A percentile compares a stretch with the other conserved stretches of the same genome.
These are phyloP conservation scores for Epinotia nisella DNA, from an alignment of 2,888 invertebrate genomes.

Conservation along the genomic window DNA sequence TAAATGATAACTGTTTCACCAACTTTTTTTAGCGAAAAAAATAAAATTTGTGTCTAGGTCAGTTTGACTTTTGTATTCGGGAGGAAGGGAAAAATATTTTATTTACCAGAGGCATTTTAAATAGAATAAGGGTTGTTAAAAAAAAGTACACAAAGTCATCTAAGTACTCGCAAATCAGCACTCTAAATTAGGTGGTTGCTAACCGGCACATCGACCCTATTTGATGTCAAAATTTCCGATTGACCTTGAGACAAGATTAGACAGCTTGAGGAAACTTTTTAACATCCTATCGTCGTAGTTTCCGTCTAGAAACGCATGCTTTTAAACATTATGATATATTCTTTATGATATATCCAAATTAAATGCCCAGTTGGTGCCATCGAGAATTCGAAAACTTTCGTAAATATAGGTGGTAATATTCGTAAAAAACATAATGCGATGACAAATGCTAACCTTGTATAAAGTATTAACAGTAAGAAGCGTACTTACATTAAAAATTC, in stretches of 20 bases:
- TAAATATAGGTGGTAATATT: background rate
- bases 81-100: no score
- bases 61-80: no score
- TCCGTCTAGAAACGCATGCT: background rate
- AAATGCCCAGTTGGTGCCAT: background rate
- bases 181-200: background rate
- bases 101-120: no score
- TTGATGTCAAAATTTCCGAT: background rate
- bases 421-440: background rate
- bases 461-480: background rate
- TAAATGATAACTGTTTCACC: no score
- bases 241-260: background rate
- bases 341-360: background rate
- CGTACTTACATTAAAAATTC: conserved; percentile 20
- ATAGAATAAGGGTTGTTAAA: no score
- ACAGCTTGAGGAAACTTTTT: background rate
- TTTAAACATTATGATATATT: background rate
- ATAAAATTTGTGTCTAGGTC: no score
- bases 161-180: background rate
- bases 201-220: background rate
- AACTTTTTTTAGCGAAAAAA: no score
- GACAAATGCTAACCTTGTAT: background rate
- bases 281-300: background rate
- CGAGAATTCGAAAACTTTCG: background rate
- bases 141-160: no score